Base-by-base conservation (phyloP, 2,113 vertebrate genomes). In the Triplophysa dalaica region DNA sequence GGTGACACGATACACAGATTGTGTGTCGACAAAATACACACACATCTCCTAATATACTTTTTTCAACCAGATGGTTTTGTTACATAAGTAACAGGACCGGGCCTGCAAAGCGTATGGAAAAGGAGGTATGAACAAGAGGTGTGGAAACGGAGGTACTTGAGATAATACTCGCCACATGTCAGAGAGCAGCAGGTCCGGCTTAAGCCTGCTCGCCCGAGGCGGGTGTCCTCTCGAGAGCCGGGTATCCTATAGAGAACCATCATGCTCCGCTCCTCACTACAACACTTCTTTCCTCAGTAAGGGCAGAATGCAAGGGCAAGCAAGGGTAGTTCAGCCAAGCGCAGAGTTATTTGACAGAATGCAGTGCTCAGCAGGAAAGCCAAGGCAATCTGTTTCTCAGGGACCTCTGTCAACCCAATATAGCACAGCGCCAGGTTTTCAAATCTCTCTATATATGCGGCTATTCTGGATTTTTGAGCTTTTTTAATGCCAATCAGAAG, bases 351-450 rank as follows among this genome's bases (percentile, higher is more conserved):
- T 50, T 54, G 76, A 77, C 80, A 79, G 76, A 69, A 79, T 66
- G 76, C 79, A 64, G 58, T 14, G 61, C 79, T 82, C 82, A 67
- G 80, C 66, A 16, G 73, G 82, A 77, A 64, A 50, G 61, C 72
- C 21, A 12, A 60, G 54, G 61, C 76, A 79, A 81, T 77, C 83
- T 81, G 77, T 76, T 79, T 76, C 70, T 77, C 72, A 13, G 60
- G 45, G 70, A 77, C 50, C 48, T 70, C 75, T 66, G 83, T 74
- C 83, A 82, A 62, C 60, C 50, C 66, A 56, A 70, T 78, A 78
- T 73, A 60, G 50, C 73, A 67, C 75, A 70, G 60, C 69, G 74
- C 75, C 64, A 75, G 69, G 26, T 65, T 41, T 76, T 43, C 79
- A 79, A 65, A 76, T 74, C 63, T 56, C 58, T 73, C 41, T 72